Evolutionary conservation across 2,113 vertebrate genomes (phyloP), one percentile per base, ranked within the genome.

Genomic region (Carollia perspicillata): DNA sequence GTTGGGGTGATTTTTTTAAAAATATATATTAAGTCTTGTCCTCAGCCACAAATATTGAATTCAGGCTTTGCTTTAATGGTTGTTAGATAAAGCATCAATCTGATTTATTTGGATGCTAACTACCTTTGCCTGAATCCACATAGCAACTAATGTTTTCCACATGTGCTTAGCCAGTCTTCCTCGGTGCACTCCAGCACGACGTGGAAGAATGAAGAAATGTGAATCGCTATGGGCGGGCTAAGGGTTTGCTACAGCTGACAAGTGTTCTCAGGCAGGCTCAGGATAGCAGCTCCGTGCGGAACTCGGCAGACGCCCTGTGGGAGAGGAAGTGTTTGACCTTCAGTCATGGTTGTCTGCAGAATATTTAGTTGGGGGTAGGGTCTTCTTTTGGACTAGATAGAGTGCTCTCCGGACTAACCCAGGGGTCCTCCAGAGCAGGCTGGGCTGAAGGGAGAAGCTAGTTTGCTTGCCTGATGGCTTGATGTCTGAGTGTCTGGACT

Each of bases 101-200:
- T 98, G 97, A 98, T 98, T 98, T 98, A 97, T 98, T 98, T 97
- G 97, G 96, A 96, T 93, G 97, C 96, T 97, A 95, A 97, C 97
- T 97, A 98, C 85, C 49, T 94, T 96, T 98, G 97, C 97, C 95
- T n/a, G 95, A 98, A 96, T 98, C 97, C 97, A 97, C 97, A 95
- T 91, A 98, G 92, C 96, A 97, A 97, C 97, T 98, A 98, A 98
- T 98, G 84, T 89, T 95, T 98, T 98, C 98, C 98, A 98, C 95
- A 96, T 98, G 98, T 98, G 94, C 94, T 96, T 69, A 97, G 93
- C 92, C 95, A 89, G 86, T 1, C 30, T 85, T 97, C 97, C 88
- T 92, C 96, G 93, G 96, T 96, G 78, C 90, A 28, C 47, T 96
- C 93, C 75, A 97, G 94, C 93, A 92, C 5, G 37, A 60, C 0